Conservation (phyloP, 1,140 invertebrate genomes). For the Drosophila auraria region DNA sequence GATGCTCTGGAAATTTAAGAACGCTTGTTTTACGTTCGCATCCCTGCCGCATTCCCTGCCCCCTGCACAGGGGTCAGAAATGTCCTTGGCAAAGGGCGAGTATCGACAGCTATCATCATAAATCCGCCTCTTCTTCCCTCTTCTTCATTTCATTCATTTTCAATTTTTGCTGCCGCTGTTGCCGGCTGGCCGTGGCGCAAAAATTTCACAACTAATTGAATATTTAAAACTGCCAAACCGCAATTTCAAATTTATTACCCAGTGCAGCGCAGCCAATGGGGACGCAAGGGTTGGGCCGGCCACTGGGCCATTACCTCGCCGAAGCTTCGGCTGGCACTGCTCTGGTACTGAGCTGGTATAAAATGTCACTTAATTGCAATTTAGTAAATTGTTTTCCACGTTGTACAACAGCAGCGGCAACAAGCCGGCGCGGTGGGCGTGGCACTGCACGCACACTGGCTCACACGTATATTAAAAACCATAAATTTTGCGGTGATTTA, state of each 20-base stretch:
- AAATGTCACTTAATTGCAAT: slow-evolving; percentile 85
- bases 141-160: slow-evolving; percentile 43
- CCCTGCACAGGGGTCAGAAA: slow-evolving; percentile 20
- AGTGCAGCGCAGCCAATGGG: slow-evolving; percentile 30
- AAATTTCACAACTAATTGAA: slow-evolving; percentile 84
- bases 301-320: slow-evolving; percentile 50
- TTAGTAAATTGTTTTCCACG: slow-evolving; percentile 85
- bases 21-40: slow-evolving; percentile 12
- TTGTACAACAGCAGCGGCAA: slow-evolving; percentile 81
- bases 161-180: slow-evolving; percentile 35
- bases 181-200: slow-evolving; percentile 51
- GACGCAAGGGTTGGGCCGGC: slow-evolving; percentile 8
- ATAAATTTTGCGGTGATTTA: slow-evolving; percentile 85
- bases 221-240: slow-evolving; percentile 83
- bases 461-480: slow-evolving; percentile 79
- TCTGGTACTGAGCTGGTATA: slow-evolving; percentile 55
- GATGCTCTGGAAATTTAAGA: slow-evolving; percentile 24
- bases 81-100: slow-evolving; percentile 56
- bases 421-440: slow-evolving; percentile 57
- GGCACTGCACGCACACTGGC: slow-evolving; percentile 7
- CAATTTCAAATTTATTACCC: slow-evolving; percentile 85
- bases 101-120: slow-evolving; percentile 62
- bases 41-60: background rate
- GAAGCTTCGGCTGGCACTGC: slow-evolving; percentile 4
- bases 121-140: slow-evolving; percentile 1